Base-by-base conservation (phyloP, 1,140 invertebrate species). In the Bradynema listronoti region DNA sequence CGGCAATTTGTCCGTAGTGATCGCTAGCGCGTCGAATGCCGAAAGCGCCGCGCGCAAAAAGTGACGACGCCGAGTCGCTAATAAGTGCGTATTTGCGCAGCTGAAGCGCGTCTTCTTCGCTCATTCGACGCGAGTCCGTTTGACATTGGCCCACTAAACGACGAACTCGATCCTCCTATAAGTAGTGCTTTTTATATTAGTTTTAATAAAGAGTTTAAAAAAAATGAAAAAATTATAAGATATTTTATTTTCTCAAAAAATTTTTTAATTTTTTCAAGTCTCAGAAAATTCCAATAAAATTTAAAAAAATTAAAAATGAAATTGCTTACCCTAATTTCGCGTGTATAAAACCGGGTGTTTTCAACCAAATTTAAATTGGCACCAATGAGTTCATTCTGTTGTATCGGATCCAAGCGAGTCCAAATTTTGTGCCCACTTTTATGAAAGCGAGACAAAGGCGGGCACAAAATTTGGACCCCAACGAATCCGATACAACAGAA, bases 1-100 rank as follows among this genome's bases (percentile, higher is more conserved):
- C n/a, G n/a, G n/a, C n/a, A n/a, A 56, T 46, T 19, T 58, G 56
- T 33, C 59, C 71, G 59, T 66, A 69, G 30, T 72, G 64, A 41
- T 69, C 66, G 14, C 25, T 65, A 14, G 68, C 66, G 4, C 64
- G 42, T 39, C 71, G 69, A 39, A 69, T 72, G 14, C 67, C 66
- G 25, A 71, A 53, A 11, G 65, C 66, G 9, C 49, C 29, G 22
- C 67, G 56, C 11, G 25, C 36, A 42, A 69, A 69, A 7, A 67
- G 24, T 53, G 71, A 71, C 3, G 66, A 69, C n/a, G 64, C 62
- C 7, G 61, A 39, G 27, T 69, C 66, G 5, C 68, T 69, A 33
- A 69, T 27, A 7, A 69, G 59, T 14, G 66, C 61, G 45, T n/a
- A 67, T 22, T 66, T 47, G 27, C 69, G 51, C 11, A 34, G 32